phyloP scores from a whole-genome alignment of 2,888 invertebrate genomes.

The Macrophya annulata region DNA sequence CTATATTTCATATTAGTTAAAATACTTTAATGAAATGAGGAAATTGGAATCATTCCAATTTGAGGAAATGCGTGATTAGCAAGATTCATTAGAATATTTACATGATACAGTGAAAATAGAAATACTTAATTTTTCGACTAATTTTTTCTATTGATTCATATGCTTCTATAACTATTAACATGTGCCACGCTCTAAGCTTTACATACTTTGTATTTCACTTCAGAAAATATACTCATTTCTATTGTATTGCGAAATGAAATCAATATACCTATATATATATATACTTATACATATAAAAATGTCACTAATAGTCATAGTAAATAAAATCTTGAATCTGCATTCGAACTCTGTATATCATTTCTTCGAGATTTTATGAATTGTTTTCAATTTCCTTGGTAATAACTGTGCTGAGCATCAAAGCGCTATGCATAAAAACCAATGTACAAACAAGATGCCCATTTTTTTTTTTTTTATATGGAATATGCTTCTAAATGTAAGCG shows the following conservation, averaged over 20 bases:
- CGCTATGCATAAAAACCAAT: too few relatives aligned
- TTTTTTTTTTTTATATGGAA: too few relatives aligned
- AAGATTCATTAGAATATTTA: background rate
- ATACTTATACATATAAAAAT: background rate
- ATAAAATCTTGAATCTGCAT: background rate
- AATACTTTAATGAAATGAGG: background rate
- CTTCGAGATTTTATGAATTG: background rate
- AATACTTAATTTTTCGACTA: background rate
- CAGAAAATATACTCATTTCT: background rate
- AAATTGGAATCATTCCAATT: background rate
- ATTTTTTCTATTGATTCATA: background rate
- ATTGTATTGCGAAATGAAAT: background rate
- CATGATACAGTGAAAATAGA: background rate
- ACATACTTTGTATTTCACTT: background rate
- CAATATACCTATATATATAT: background rate
- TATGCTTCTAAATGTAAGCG: too few relatives aligned
- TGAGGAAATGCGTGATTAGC: too few relatives aligned
- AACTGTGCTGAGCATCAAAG: too few relatives aligned
- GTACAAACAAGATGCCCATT: too few relatives aligned
- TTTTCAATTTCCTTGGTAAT: background rate
- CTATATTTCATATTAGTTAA: background rate
- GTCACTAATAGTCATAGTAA: background rate
- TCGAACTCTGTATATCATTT: background rate
- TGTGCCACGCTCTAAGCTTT: background rate
- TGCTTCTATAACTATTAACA: slow-evolving; percentile 5